Base-by-base conservation (phyloP, 2,113 vertebrate species). In the Etheostoma cragini region DNA sequence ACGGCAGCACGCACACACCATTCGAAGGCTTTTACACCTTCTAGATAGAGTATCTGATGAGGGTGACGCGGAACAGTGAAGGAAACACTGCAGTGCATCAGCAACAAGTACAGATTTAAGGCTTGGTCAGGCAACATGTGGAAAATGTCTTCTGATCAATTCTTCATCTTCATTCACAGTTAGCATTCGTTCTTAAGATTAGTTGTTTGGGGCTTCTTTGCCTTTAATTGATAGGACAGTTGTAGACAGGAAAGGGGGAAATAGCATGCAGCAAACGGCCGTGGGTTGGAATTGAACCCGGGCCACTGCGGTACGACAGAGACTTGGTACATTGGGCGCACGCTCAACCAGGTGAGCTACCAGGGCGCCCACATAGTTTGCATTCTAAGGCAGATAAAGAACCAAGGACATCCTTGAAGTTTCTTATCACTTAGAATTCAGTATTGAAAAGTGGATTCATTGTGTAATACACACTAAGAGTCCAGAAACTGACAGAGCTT, bases 401-500 rank as follows among this genome's bases (percentile, higher is more conserved):
- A 56, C 56, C 21, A 62, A 67, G 45, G 45, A 42, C 70, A 61
- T 12, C 6, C 26, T 33, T 14, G 7, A 68, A 75, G 63, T n/a
- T 1, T 46, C 26, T 50, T 78, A 30, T 50, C 19, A 49, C 14
- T 21, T 38, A 0, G 47, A 24, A 81, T 19, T 52, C 16, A 8
- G 24, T 5, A 21, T 0, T 61, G 30, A 78, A 35, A 63, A 2
- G 38, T 64, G 10, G 52, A 50, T 1, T 12, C 52, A 60, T 60
- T 75, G 67, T 83, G 63, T 38, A 74, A 85, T 8, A 63, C 26
- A 67, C 65, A 46, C 26, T 5, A 50, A 24, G 10, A 84, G 71
- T 26, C 30, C 50, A 30, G 76, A 64, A 63, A 84, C 53, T 57
- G 68, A 78, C 70, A 52, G 62, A 82, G 76, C 68, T 47, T 47